Base-by-base conservation (phyloP, 30 jellyfish, hydroid and myxozoan species). In the Chrysaora quinquecirrha region DNA sequence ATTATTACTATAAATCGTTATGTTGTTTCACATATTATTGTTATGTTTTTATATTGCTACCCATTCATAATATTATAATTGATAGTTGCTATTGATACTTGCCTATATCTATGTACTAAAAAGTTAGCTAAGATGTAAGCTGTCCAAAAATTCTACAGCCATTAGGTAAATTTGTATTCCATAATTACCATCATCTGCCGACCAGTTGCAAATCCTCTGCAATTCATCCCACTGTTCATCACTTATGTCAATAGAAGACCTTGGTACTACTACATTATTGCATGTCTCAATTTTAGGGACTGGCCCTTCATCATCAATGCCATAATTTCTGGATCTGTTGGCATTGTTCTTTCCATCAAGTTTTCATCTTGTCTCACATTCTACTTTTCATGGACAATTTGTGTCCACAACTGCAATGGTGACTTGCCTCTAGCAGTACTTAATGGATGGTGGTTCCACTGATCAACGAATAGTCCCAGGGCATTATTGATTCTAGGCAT, bases 391-490 rank as follows among this genome's bases (percentile, higher is more conserved):
- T 68, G 43, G 35, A 75, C 22, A 35, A 76, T 38, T 31, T 31
- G 30, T 16, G 74, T 61, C 87, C 87, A 73, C 48, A 76, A 34
- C 29, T 76, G 88, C 48, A 69, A 28, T 22, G 84, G 91, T 2
- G 91, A 62, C 24, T 19, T 19, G 50, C 56, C 56, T 22, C 34
- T 34, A 16, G 27, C 82, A 29, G 89, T 78, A 21, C 58, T 0
- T 3, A 78, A 11, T 23, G 82, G 89, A 62, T 65, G 89, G 46
- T 78, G 24, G 33, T 58, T 78, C 89, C 80, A 60, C 60, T 65
- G 71, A 0, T 46, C 89, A n/a, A 34, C 62, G 35, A 78, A 61
- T 34, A 18, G 4, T 46, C 25, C 7, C 31, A 78, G 72, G 2
- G 73, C 52, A 29, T 62, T 35, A 54, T 62, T 78, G 27, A 78